These are phyloP conservation scores for Limnodromus scolopaceus DNA, from an alignment of 2,797 vertebrate species.

Conservation along the genomic window DNA sequence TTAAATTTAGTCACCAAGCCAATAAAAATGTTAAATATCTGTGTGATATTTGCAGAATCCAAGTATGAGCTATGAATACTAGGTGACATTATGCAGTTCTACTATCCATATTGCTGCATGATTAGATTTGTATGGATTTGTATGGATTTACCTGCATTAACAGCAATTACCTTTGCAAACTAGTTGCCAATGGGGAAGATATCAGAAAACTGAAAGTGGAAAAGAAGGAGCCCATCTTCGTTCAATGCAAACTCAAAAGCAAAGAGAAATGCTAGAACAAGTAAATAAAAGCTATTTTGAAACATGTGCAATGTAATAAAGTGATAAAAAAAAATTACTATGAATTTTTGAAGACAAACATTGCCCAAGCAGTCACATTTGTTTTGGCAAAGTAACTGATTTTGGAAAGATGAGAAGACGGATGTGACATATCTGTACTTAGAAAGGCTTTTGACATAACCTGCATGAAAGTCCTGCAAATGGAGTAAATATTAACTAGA, in stretches of 20 bases:
- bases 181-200: neutral
- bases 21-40: neutral
- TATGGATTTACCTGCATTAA: neutral
- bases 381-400: neutral
- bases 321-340: neutral
- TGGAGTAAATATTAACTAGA: neutral
- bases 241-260: neutral
- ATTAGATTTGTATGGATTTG: neutral
- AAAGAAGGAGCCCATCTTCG: neutral
- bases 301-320: neutral
- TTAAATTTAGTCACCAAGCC: neutral
- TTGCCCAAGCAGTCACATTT: neutral
- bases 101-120: neutral
- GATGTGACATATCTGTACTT: neutral
- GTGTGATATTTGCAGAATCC: neutral
- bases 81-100: neutral
- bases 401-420: neutral
- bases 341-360: neutral
- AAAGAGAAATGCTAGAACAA: neutral
- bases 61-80: neutral
- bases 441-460: neutral
- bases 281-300: neutral
- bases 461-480: fast-evolving
- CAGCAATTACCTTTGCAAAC: neutral
- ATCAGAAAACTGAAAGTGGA: neutral